A percentile compares a stretch with the other conserved stretches of the same genome.
Evolutionary conservation across 2,888 invertebrate species (phyloP).

Genomic region (Synanthedon myopaeformis): DNA sequence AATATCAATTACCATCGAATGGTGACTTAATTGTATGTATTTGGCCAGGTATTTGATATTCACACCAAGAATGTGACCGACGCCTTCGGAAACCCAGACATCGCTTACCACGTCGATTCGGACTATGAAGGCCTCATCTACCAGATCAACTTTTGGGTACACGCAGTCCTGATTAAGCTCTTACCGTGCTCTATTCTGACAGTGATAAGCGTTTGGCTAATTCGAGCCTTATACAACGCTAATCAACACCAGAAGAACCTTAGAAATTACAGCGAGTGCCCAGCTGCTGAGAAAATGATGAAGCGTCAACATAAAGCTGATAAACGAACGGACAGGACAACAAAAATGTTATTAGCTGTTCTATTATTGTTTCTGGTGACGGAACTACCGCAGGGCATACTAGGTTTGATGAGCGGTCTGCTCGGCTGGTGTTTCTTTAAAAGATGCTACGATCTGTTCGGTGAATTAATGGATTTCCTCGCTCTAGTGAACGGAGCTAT

Average conservation of each 20-base stretch:
- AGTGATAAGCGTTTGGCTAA: conserved; percentile 77
- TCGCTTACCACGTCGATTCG: conserved; percentile 62
- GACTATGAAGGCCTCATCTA: conserved; percentile 72
- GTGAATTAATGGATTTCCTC: conserved; percentile 90
- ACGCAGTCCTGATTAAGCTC: conserved; percentile 83
- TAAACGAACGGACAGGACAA: conserved; percentile 86
- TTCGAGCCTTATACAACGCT: conserved; percentile 79
- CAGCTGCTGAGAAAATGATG: conserved; percentile 55
- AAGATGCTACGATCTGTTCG: conserved; percentile 83
- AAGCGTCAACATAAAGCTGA: conserved; percentile 73
- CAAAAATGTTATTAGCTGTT: conserved; percentile 89
- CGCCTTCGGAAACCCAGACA: conserved; percentile 42
- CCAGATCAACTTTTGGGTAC: conserved; percentile 83
- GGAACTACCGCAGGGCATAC: conserved; percentile 86
- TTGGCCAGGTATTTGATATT: conserved; percentile 54
- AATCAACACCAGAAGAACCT: conserved; percentile 80
- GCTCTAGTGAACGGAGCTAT: conserved; percentile 92
- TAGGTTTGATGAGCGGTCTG: conserved; percentile 78
- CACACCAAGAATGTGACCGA: conserved; percentile 58
- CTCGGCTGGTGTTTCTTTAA: conserved; percentile 79
- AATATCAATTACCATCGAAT: conserved; percentile 30
- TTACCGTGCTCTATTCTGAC: conserved; percentile 84
- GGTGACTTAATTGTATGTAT: conserved; percentile 14
- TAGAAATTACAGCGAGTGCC: conserved; percentile 73
- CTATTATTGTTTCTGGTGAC: conserved; percentile 87